phyloP scores from a whole-genome alignment of 1,140 invertebrate genomes.

The Aphidius ervi region DNA sequence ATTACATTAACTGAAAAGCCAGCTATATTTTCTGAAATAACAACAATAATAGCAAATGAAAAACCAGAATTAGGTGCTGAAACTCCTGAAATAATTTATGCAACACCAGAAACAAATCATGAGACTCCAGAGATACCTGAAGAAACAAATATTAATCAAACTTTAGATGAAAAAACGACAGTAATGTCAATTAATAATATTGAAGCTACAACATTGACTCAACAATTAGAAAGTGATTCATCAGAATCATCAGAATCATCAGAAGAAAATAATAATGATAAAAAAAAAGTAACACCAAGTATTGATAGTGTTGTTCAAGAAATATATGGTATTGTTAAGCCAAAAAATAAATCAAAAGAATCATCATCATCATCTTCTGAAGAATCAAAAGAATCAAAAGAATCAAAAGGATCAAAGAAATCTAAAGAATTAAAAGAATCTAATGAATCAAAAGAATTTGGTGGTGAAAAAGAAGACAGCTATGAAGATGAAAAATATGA shows the following conservation, averaged over 20 bases:
- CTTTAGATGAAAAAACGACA: background rate
- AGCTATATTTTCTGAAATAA: conserved; percentile 7
- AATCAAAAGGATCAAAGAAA: conserved; percentile 8
- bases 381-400: conserved; percentile 12
- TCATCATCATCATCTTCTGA: conserved; percentile 3
- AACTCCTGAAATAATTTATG: conserved; percentile 38
- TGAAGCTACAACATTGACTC: background rate
- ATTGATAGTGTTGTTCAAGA: conserved; percentile 39
- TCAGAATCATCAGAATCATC: conserved; percentile 2
- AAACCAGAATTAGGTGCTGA: conserved; percentile 30
- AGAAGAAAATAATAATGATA: conserved; percentile 11
- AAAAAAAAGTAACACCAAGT: conserved; percentile 27
- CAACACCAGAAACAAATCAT: conserved; percentile 43
- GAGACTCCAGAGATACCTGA: conserved; percentile 34
- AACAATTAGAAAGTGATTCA: background rate
- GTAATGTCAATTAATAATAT: conserved; percentile 18
- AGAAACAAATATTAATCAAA: conserved; percentile 22
- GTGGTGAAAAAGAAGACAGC: no score
- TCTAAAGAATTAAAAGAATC: conserved; percentile 7
- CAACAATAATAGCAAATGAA: conserved; percentile 21
- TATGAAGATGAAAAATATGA: conserved; percentile 38
- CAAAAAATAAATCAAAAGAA: conserved; percentile 17
- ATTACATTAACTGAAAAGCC: background rate
- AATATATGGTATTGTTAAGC: conserved; percentile 36
- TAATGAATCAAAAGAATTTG: conserved; percentile 5